Percentiles rank a stretch among this genome's conserved stretches.
Conservation (phyloP, 1,140 invertebrate genomes). For the Holcopasites calliopsidis region DNA sequence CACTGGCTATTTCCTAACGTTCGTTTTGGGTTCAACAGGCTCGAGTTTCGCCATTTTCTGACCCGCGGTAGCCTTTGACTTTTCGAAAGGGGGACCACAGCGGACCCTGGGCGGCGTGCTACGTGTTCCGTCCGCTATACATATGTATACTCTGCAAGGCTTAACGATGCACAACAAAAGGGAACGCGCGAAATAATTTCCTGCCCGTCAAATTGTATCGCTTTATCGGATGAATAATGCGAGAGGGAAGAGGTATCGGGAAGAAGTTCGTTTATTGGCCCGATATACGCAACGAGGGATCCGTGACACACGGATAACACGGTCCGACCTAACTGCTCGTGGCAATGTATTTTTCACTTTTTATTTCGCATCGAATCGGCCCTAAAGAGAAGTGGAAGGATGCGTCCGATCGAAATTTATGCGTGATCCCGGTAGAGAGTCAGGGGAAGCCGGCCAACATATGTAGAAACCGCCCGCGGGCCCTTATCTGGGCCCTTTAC, state of each 20-base stretch:
- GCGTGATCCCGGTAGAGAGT: not conserved
- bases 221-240: not conserved
- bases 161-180: not conserved
- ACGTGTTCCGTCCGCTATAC: constrained; percentile 17
- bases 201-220: not conserved
- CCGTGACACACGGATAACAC: not conserved
- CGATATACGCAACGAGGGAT: not conserved
- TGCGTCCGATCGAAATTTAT: constrained; percentile 16
- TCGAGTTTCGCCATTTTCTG: constrained; percentile 51
- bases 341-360: not conserved
- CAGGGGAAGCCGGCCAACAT: not conserved
- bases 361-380: not conserved
- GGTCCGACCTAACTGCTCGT: not conserved
- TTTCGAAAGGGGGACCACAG: constrained; percentile 9
- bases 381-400: not conserved
- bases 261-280: not conserved
- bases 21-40: constrained; percentile 38
- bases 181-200: not conserved
- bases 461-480: not conserved
- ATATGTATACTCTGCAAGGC: not conserved
- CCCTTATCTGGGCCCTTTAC: constrained; percentile 3
- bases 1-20: constrained; percentile 20
- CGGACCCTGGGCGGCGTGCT: no score
- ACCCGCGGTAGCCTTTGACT: constrained; percentile 41
- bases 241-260: not conserved